Percentiles rank a stretch among this genome's conserved stretches.
Evolutionary conservation across 2,888 invertebrate species (phyloP).

Genomic region (Volucella bombylans): DNA sequence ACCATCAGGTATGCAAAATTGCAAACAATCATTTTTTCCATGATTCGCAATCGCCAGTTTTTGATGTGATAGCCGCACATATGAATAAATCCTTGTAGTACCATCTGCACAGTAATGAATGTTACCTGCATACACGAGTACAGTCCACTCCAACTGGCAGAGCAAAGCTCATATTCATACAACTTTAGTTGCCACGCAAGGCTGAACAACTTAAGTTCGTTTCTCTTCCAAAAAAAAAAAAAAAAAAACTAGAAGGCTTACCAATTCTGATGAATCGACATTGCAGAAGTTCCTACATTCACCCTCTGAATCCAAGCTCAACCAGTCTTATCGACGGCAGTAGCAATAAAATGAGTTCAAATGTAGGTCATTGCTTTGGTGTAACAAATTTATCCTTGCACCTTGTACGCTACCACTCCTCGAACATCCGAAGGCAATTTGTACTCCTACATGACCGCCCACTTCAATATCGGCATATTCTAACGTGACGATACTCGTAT

Average conservation of each 20-base stretch:
- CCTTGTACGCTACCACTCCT: constrained; percentile 24
- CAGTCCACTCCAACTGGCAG: constrained; percentile 36
- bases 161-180: constrained; percentile 55
- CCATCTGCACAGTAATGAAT: constrained; percentile 32
- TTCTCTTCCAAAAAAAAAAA: constrained; percentile 22
- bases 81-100: constrained; percentile 9
- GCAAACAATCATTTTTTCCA: too few relatives aligned
- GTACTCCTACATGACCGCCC: constrained; percentile 55
- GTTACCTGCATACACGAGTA: constrained; percentile 39
- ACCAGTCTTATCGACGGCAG: background rate
- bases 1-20: too few relatives aligned
- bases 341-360: constrained; percentile 54
- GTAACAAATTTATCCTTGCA: constrained; percentile 56
- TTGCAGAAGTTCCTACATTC: constrained; percentile 7
- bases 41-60: too few relatives aligned
- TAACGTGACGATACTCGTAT: background rate
- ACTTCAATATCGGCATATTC: background rate
- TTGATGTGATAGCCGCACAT: background rate
- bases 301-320: background rate
- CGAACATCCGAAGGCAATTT: constrained; percentile 60
- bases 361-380: constrained; percentile 64
- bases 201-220: constrained; percentile 46
- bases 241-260: background rate
- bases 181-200: constrained; percentile 61
- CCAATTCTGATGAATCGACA: constrained; percentile 54